Evolutionary conservation across 2,797 vertebrate species (phyloP).

Genomic region (Pelochelys cantorii): DNA sequence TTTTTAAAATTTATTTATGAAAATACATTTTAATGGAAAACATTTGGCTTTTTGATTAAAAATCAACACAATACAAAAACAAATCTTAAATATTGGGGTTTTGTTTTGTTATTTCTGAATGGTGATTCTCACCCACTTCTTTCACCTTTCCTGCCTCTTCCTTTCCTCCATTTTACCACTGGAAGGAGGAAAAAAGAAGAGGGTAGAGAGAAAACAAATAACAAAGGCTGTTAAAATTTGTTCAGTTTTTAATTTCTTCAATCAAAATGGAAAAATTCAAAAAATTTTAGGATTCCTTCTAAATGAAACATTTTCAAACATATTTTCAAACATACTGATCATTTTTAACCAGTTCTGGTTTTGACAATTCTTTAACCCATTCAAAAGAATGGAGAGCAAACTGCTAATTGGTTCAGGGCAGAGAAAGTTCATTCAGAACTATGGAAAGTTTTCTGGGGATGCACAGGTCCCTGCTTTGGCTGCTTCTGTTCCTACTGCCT

Average conservation of each 20-base stretch:
- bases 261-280: fast-evolving
- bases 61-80: not conserved
- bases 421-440: not conserved
- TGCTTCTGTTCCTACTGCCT: not conserved
- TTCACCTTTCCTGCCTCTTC: not conserved
- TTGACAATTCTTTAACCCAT: not conserved
- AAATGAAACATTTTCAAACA: not conserved
- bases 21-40: not conserved
- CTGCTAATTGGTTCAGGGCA: not conserved
- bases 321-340: not conserved
- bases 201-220: not conserved
- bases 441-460: not conserved
- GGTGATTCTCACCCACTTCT: not conserved
- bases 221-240: not conserved
- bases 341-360: not conserved
- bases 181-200: not conserved
- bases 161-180: not conserved
- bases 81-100: not conserved
- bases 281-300: fast-evolving
- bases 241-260: not conserved
- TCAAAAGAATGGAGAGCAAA: not conserved
- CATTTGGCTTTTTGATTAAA: not conserved
- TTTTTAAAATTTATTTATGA: too few species aligned
- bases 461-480: not conserved
- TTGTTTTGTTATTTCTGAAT: not conserved